phyloP scores from a whole-genome alignment of 2,888 invertebrate genomes.

The Acleris holmiana region DNA sequence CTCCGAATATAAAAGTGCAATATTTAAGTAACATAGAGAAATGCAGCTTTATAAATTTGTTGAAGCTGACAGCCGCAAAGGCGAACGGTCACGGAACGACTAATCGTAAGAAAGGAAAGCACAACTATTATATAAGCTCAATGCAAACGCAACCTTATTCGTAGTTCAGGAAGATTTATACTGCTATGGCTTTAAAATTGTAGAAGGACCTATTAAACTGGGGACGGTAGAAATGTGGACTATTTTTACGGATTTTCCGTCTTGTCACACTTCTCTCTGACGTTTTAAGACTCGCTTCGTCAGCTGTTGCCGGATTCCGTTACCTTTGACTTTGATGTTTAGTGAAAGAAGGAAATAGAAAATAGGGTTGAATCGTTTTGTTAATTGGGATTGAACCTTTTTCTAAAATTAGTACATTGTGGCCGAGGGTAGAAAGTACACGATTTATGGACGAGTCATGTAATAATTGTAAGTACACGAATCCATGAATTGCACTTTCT shows the following conservation, averaged over 20 bases:
- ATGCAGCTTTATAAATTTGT: slow-evolving; percentile 19
- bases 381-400: background rate
- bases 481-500: too few relatives aligned
- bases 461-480: too few relatives aligned
- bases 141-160: too few relatives aligned
- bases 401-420: too few relatives aligned
- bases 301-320: slow-evolving; percentile 15
- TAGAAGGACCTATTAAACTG: background rate
- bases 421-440: too few relatives aligned
- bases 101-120: too few relatives aligned
- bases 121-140: too few relatives aligned
- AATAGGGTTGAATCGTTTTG: background rate
- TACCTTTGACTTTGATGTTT: background rate
- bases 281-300: slow-evolving; percentile 34
- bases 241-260: slow-evolving; percentile 41
- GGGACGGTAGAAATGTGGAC: slow-evolving; percentile 26
- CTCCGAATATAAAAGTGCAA: slow-evolving; percentile 8
- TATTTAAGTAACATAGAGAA: slow-evolving; percentile 18
- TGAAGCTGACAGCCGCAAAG: slow-evolving; percentile 6
- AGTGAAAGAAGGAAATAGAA: background rate
- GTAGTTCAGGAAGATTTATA: too few relatives aligned
- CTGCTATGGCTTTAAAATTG: too few relatives aligned
- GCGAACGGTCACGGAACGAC: slow-evolving; percentile 14
- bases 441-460: too few relatives aligned
- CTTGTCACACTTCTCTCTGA: slow-evolving; percentile 34